Conservation (phyloP, 2,113 vertebrate species). For the Toxotes jaculatrix region DNA sequence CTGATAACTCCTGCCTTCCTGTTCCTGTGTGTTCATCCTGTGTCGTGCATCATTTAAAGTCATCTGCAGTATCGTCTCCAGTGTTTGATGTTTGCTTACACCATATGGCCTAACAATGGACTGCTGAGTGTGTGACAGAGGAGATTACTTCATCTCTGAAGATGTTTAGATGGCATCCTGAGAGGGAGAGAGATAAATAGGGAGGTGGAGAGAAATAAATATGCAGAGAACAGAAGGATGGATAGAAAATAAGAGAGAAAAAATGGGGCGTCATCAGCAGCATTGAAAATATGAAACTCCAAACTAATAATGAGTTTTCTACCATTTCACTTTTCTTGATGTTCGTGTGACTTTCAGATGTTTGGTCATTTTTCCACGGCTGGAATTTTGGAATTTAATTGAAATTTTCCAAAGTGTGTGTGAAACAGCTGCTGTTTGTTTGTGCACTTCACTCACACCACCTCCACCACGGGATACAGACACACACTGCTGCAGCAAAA, state of each 20-base stretch:
- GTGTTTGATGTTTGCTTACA: conserved; percentile 31
- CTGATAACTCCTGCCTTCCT: background rate
- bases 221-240: conserved; percentile 38
- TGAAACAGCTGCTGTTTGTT: no score
- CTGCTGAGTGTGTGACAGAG: conserved; percentile 1
- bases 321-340: no score
- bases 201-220: background rate
- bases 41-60: conserved; percentile 5
- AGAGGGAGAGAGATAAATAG: conserved; percentile 9
- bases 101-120: conserved; percentile 21
- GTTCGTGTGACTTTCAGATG: no score
- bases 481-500: no score
- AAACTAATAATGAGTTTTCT: background rate
- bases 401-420: no score
- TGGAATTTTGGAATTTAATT: no score
- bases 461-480: no score
- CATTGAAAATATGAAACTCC: no score
- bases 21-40: background rate
- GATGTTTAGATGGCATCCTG: conserved; percentile 30
- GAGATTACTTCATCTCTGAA: conserved; percentile 28
- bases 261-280: background rate
- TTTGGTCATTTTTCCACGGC: no score
- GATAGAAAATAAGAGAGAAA: conserved; percentile 3
- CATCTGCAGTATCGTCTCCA: conserved; percentile 10
- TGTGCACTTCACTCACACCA: no score